These are phyloP conservation scores for Macquaria ambigua DNA, from an alignment of 2,113 vertebrate genomes.

Conservation along the genomic window DNA sequence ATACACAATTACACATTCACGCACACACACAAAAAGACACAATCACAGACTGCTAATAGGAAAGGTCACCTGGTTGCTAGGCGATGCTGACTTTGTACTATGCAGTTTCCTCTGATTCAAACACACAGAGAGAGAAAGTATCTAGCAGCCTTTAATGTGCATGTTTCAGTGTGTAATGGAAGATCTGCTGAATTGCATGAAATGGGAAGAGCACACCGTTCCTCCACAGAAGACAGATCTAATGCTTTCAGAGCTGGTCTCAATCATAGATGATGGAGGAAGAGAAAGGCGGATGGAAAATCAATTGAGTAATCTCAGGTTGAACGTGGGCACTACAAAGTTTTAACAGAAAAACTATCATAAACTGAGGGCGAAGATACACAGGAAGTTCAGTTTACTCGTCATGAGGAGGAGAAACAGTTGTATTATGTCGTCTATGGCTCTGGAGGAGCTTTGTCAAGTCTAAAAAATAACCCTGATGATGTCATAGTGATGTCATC, in stretches of 20 bases:
- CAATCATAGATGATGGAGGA: slow-evolving; percentile 16
- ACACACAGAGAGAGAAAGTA: slow-evolving; percentile 15
- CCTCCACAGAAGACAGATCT: slow-evolving; percentile 4
- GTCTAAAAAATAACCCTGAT: not conserved
- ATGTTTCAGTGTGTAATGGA: slow-evolving; percentile 28
- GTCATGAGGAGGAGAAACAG: not conserved
- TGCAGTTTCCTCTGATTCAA: slow-evolving; percentile 36
- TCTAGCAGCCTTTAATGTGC: slow-evolving; percentile 1
- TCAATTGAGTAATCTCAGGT: not conserved
- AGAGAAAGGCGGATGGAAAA: slow-evolving; percentile 17
- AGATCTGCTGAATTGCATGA: slow-evolving; percentile 32
- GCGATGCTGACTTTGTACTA: slow-evolving; percentile 61
- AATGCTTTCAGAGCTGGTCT: slow-evolving; percentile 21
- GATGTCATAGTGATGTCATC: slow-evolving; percentile 26
- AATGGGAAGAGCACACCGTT: not conserved
- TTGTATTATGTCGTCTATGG: not conserved
- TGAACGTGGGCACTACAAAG: not conserved
- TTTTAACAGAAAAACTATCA: not conserved
- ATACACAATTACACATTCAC: slow-evolving; percentile 11
- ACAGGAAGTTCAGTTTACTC: not conserved
- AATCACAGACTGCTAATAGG: slow-evolving; percentile 31
- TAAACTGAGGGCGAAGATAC: not conserved
- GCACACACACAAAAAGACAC: slow-evolving; percentile 28
- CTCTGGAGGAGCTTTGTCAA: not conserved
- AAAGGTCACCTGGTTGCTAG: slow-evolving; percentile 81